Evolutionary conservation across 2,113 vertebrate species (phyloP), one percentile per base, ranked within the genome.

Genomic region (Antennarius striatus): DNA sequence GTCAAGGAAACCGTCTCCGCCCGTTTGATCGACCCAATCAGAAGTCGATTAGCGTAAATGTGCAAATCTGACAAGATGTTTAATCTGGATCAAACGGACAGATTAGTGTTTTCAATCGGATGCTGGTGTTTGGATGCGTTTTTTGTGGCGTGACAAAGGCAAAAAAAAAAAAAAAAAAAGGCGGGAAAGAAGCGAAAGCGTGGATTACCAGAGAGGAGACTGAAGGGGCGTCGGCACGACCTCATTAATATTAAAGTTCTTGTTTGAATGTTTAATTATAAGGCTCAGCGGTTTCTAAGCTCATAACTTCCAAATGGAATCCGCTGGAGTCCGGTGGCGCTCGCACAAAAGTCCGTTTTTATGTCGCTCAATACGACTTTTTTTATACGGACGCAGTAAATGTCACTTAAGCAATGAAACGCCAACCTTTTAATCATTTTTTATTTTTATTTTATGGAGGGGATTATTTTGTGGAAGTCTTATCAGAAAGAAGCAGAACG

Each of bases 41-140:
- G 77, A 86, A 86, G 83, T 84, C 50, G 83, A 89, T 89, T 86
- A 87, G 28, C 83, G 83, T 86, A 81, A 88, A 85, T 79, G 52
- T 63, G 68, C 81, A 81, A 86, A 88, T 91, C 82, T 92, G 89
- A 90, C 86, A 82, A 75, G 79, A 83, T 84, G 79, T 64, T 87
- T 87, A 83, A 82, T 90, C 83, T 83, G 75, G 77, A 89, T 91
- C 85, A 90, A 86, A 86, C 67, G 28, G 64, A 30, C 73, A 85
- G 89, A 89, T 89, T 86, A 86, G 75, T 46, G 82, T 73, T 84
- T 82, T 73, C 71, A 73, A 83, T 84, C 81, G 75, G 61, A 66
- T 56, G 56, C 8, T 51, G 10, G 64, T 80, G 63, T 62, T 45
- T 32, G 22, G 22, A 22, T 22, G 2, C 22, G 22, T 22, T 22